Evolutionary conservation across 1,140 invertebrate species (phyloP), one percentile per base, ranked within the genome.

Genomic region (Limonius californicus): DNA sequence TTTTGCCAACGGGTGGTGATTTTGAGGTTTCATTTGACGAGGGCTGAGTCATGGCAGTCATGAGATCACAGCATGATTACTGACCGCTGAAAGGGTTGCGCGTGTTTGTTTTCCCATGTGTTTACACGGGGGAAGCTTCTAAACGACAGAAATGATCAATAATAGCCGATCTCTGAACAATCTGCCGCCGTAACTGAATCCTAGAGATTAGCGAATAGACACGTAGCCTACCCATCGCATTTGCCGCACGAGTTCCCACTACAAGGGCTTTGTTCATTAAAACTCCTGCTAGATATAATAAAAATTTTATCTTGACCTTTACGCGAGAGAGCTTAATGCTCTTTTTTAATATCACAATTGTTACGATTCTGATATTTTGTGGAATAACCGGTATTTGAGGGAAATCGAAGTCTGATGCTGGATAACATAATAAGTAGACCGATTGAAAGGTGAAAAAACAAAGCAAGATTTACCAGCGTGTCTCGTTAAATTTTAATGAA

Each of bases 101-200:
- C 59, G 59, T 65, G 63, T 65, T 62, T 65, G 63, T 62, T 65
- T 65, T 65, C 60, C 60, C 54, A 62, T 62, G 55, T 65, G 56
- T 65, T 62, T 62, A 65, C 63, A 54, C 54, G 20, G 57, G 50
- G 50, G 20, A 21, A 53, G 19, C 43, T 27, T 23, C 27, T 50
- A 62, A 65, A 65, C 43, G 63, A 58, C 63, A 65, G 63, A 39
- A 50, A 65, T 65, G 63, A 65, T 65, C 63, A 65, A 65, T 65
- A 65, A 62, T 65, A 59, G 50, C 62, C 60, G 63, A 61, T 35
- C 57, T 42, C 32, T 23, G 58, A 35, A 21, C 35, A 39, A 39
- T 45, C 53, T 55, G 27, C 20, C 15, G 47, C 20, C 7, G 60
- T 43, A 27, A 53, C 54, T 43, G 39, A 65, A 65, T 65, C 63